These are phyloP conservation scores for Virgularia gustaviana DNA, from an alignment of 92 coral and sea anemone species.

Conservation along the genomic window DNA sequence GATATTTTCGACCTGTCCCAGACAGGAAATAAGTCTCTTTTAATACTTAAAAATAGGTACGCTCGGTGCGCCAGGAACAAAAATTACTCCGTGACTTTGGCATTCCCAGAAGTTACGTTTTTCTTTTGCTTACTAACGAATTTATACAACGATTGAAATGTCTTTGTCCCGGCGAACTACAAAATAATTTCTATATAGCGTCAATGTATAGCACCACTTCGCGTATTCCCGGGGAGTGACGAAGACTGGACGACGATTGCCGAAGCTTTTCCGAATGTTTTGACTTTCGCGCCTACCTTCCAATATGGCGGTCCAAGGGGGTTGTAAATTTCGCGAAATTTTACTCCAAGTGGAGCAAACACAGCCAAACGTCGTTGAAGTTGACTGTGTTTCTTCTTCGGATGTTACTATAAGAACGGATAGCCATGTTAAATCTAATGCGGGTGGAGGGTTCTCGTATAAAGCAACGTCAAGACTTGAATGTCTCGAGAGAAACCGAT, in stretches of 20 bases:
- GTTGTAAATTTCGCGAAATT: conserved; percentile 68
- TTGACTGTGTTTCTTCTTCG: conserved; percentile 60
- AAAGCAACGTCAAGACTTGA: conserved; percentile 59
- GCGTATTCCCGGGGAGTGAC: no score
- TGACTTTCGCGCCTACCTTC: neutral
- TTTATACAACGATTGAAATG: no score
- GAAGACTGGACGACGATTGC: neutral
- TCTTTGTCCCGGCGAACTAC: no score
- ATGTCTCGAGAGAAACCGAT: conserved; percentile 77
- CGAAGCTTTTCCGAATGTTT: neutral
- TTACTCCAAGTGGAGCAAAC: conserved; percentile 54
- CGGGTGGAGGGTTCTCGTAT: conserved; percentile 87
- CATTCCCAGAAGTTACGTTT: no score
- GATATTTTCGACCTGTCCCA: no score
- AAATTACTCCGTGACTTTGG: no score
- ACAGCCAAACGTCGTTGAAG: conserved; percentile 54
- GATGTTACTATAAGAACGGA: conserved; percentile 73
- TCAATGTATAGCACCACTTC: no score
- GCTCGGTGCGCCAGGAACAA: no score
- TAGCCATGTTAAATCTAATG: conserved; percentile 57
- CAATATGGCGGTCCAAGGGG: conserved; percentile 81
- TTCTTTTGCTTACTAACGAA: no score
- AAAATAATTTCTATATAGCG: no score
- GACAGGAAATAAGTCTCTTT: no score
- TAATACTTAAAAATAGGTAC: no score